Percentiles rank a stretch among this genome's conserved stretches.
Conservation (phyloP, 2,888 invertebrate species). For the Euproctis similis region DNA sequence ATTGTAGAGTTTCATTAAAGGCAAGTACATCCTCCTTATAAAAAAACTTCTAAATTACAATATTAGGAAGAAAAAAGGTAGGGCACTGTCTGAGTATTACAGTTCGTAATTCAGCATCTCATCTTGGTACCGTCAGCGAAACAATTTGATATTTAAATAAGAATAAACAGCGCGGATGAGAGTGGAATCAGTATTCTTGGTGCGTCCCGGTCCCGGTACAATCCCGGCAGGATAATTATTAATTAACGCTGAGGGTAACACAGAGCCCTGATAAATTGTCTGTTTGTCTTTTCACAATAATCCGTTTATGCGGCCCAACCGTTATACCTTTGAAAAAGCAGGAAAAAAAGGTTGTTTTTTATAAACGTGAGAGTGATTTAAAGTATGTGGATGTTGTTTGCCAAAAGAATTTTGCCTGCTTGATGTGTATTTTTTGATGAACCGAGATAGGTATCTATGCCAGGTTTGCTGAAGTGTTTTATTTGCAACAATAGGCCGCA, state of each 20-base stretch:
- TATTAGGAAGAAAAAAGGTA: no score
- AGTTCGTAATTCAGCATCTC: not conserved
- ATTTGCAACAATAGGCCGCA: no score
- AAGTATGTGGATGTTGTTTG: not conserved
- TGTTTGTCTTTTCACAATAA: constrained; percentile 24
- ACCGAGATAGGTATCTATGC: no score
- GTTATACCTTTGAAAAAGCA: constrained; percentile 10
- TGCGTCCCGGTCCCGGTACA: constrained; percentile 1
- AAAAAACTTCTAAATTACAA: no score
- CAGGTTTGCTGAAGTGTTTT: no score
- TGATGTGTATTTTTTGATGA: no score
- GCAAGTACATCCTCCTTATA: no score
- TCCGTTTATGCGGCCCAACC: constrained; percentile 12
- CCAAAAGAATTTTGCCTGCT: not conserved
- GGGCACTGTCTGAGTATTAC: no score
- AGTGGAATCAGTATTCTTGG: constrained; percentile 15
- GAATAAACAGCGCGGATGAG: constrained; percentile 19
- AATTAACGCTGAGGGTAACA: constrained; percentile 15
- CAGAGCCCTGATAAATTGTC: constrained; percentile 12
- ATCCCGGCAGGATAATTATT: constrained; percentile 18
- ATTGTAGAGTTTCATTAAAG: no score
- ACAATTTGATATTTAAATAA: constrained; percentile 9
- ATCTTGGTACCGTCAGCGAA: not conserved
- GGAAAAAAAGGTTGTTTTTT: constrained; percentile 2
- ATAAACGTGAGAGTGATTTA: not conserved